Percentiles rank a stretch among this genome's conserved stretches.
phyloP scores from a whole-genome alignment of 1,140 invertebrate species.

The Ruditapes philippinarum region DNA sequence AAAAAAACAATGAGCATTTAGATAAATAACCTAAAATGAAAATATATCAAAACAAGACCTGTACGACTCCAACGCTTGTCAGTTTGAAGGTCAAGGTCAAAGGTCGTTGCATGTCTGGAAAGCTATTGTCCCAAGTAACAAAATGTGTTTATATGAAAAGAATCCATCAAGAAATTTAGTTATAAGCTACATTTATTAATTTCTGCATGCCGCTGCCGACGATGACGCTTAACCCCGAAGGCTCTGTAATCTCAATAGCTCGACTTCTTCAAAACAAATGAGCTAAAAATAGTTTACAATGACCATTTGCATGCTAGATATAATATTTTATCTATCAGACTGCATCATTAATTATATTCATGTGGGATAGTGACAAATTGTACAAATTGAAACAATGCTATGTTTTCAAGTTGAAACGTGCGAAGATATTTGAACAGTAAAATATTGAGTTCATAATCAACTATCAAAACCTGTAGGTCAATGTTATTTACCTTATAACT shows the following conservation, averaged over 20 bases:
- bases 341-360: constrained; percentile 46
- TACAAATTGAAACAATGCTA: constrained; percentile 50
- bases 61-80: constrained; percentile 40
- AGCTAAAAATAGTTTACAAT: constrained; percentile 50
- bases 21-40: constrained; percentile 42
- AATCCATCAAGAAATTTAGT: constrained; percentile 50
- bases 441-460: constrained; percentile 46
- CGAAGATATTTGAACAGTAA: constrained; percentile 47
- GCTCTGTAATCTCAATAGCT: constrained; percentile 37
- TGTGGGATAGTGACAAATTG: constrained; percentile 45
- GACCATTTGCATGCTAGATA: constrained; percentile 49
- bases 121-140: constrained; percentile 43
- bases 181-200: constrained; percentile 44
- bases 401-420: constrained; percentile 44
- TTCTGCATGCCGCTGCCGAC: constrained; percentile 25
- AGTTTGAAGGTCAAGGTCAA: constrained; percentile 44
- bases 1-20: constrained; percentile 45
- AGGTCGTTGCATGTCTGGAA: constrained; percentile 43
- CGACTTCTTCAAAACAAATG: constrained; percentile 45
- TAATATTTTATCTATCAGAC: constrained; percentile 47
- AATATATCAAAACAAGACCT: constrained; percentile 40
- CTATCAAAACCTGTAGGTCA: constrained; percentile 47
- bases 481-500: constrained; percentile 48
- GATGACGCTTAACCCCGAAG: constrained; percentile 38
- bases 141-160: too few species aligned